Evolutionary conservation across 2,888 invertebrate species (phyloP).

Genomic region (Pardosa pseudoannulata): DNA sequence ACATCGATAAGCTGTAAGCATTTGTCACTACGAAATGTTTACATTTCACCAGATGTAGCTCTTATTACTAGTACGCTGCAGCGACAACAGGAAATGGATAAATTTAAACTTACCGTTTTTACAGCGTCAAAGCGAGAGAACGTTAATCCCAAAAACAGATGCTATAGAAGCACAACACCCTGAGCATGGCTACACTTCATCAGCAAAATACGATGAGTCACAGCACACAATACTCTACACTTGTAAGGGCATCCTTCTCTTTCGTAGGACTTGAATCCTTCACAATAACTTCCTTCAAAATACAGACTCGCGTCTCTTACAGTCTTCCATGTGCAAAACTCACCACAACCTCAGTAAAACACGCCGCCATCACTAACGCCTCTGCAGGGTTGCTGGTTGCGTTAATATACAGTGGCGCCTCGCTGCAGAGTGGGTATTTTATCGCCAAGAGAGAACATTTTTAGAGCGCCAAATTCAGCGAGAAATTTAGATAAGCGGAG

Average conservation of each 20-base stretch:
- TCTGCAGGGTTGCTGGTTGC: constrained; percentile 41
- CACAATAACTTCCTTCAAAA: constrained; percentile 64
- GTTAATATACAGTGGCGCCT: not conserved
- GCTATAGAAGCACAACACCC: constrained; percentile 39
- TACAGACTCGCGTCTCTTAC: constrained; percentile 54
- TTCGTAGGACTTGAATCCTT: constrained; percentile 32
- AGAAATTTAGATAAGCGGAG: too few relatives aligned
- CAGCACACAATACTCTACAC: constrained; percentile 40
- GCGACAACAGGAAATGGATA: constrained; percentile 16
- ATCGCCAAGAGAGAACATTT: not conserved
- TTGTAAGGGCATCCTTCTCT: constrained; percentile 41
- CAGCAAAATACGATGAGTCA: constrained; percentile 51
- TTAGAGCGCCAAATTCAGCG: not conserved
- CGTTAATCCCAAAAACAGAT: constrained; percentile 61
- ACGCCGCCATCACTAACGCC: constrained; percentile 71
- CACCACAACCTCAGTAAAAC: constrained; percentile 43
- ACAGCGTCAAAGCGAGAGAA: not conserved
- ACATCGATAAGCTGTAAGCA: too few relatives aligned
- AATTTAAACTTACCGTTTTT: constrained; percentile 45
- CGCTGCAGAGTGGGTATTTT: not conserved
- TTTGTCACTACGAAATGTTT: not conserved
- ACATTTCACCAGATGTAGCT: not conserved
- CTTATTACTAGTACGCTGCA: not conserved
- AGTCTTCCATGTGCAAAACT: constrained; percentile 51
- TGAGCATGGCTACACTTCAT: constrained; percentile 38